Evolutionary conservation across 1,140 invertebrate species (phyloP).

Genomic region (Nylanderia fulva): DNA sequence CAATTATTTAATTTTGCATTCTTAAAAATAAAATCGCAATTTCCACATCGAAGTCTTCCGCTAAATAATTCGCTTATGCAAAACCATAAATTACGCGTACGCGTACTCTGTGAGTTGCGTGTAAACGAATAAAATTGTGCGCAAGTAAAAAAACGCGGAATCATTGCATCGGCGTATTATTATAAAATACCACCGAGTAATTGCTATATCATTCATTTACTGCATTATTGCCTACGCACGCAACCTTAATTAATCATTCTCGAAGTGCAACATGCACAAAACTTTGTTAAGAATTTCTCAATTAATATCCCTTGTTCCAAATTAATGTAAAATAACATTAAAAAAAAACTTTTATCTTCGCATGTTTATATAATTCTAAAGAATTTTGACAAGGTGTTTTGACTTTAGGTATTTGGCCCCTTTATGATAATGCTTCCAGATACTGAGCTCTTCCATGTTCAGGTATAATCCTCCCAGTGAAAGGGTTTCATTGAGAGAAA

Average conservation of each 20-base stretch:
- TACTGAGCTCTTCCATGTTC: too few species aligned
- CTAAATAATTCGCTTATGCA: not conserved
- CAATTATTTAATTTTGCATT: not conserved
- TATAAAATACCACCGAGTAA: slow-evolving; percentile 45
- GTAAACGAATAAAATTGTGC: slow-evolving; percentile 26
- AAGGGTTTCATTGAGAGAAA: too few species aligned
- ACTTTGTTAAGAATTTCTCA: slow-evolving; percentile 22
- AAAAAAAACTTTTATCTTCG: not conserved
- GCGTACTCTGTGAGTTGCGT: slow-evolving; percentile 26
- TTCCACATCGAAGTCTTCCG: not conserved
- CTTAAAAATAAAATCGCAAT: not conserved
- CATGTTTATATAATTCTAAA: too few species aligned
- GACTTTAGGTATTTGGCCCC: too few species aligned
- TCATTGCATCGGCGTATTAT: slow-evolving; percentile 4
- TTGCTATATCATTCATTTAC: slow-evolving; percentile 57
- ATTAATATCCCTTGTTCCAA: slow-evolving; percentile 53
- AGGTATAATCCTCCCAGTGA: too few species aligned
- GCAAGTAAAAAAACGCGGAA: slow-evolving; percentile 1
- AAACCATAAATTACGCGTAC: not conserved
- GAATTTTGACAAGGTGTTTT: too few species aligned
- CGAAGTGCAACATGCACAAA: slow-evolving; percentile 4
- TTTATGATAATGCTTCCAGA: too few species aligned
- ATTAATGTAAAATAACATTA: slow-evolving; percentile 52
- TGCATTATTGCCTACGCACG: slow-evolving; percentile 56
- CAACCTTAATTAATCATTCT: slow-evolving; percentile 55